Evolutionary conservation across 1,140 invertebrate species (phyloP).

Genomic region (Drosophila persimilis): DNA sequence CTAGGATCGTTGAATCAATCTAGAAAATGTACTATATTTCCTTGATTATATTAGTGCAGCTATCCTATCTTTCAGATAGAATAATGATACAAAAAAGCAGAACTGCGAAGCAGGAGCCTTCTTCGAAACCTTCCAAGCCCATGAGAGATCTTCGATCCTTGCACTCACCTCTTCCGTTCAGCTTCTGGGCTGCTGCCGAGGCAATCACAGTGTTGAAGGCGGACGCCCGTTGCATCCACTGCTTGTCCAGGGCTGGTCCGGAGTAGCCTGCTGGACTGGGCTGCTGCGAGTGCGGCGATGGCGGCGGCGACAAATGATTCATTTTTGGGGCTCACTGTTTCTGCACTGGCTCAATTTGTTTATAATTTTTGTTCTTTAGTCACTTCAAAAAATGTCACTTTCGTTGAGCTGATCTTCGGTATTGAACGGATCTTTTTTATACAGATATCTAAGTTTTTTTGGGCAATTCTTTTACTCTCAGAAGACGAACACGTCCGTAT

Average conservation of each 20-base stretch:
- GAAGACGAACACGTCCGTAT: constrained; percentile 79
- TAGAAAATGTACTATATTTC: too few relatives aligned
- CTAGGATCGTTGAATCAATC: too few relatives aligned
- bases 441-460: neutral
- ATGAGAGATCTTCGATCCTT: neutral
- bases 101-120: too few relatives aligned
- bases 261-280: constrained; percentile 66
- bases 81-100: too few relatives aligned
- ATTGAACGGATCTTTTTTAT: constrained; percentile 20
- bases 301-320: constrained; percentile 82
- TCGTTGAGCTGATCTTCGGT: constrained; percentile 14
- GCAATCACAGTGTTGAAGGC: constrained; percentile 80
- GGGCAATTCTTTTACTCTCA: constrained; percentile 35
- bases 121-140: neutral
- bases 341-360: constrained; percentile 21
- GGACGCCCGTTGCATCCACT: constrained; percentile 80
- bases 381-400: constrained; percentile 47
- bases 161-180: constrained; percentile 76
- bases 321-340: constrained; percentile 42
- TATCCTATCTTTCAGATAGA: too few relatives aligned
- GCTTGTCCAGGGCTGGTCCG: constrained; percentile 68
- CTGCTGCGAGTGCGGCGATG: constrained; percentile 80
- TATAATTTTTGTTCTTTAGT: constrained; percentile 9
- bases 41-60: too few relatives aligned
- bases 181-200: constrained; percentile 76